Evolutionary conservation across 2,888 invertebrate species (phyloP), one percentile per base, ranked within the genome.

Genomic region (Neria commutata): DNA sequence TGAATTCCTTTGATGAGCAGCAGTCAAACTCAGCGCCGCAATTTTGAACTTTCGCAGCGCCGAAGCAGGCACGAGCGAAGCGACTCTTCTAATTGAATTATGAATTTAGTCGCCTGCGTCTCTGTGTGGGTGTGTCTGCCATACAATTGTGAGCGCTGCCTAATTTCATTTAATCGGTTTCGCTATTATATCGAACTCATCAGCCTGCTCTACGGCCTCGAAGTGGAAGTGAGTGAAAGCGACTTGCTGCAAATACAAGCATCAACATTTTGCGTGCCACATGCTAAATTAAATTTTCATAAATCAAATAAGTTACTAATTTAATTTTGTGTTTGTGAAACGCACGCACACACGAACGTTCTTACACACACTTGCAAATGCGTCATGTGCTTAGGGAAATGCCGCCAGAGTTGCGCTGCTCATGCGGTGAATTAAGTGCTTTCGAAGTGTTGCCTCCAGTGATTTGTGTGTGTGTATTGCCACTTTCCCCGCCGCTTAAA

Each of bases 131-230:
- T 5, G 5, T 8, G 29, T 5, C 29, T 8, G 5, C 29, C 29
- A 5, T 29, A 29, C 29, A 29, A 29, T 11, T 8, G 11, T 37
- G 8, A 37, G n/a, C n/a, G 8, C n/a, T 10, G 37, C 37, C 37
- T 37, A 37, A 37, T 37, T 5, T n/a, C n/a, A 14, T 37, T 37
- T 29, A n/a, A n/a, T n/a, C 11, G 11, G 11, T 29, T 11, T 29
- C 29, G 6, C 11, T 67, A 66, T 48, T 56, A 42, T 58, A 57
- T 56, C 50, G 55, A 54, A 57, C 29, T 58, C 51, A 48, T 29
- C 29, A 29, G 29, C 11, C 29, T 29, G 29, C 6, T 8, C 29
- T 29, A 29, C 6, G 29, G 6, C 6, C 29, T 11, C 29, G 29
- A 29, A 29, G 6, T 29, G 6, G 6, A 29, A 29, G 6, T 29